Base-by-base conservation (phyloP, 2,113 vertebrate species). In the Ceyx cyanopectus region DNA sequence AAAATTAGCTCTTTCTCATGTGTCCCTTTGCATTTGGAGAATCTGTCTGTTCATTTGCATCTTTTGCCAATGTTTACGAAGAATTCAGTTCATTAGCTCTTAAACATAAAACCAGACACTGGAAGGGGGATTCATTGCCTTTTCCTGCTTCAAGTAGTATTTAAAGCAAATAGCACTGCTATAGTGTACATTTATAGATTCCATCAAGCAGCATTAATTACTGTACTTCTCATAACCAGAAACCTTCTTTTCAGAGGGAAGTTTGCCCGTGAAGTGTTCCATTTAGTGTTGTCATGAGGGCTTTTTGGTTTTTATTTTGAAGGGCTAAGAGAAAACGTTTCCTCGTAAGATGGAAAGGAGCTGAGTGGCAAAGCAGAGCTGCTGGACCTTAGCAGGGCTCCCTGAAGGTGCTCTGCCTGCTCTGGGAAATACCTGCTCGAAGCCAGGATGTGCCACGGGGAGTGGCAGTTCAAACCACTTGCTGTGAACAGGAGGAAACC, bases 1-100 rank as follows among this genome's bases (percentile, higher is more conserved):
- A 97, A 98, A 98, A 98, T 98, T 97, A 97, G 97, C 97, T 97
- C 93, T 97, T 97, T 97, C 97, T 98, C 96, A 86, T 86, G 89
- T 97, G 96, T 95, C 97, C 97, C 93, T 97, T 98, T 97, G 96
- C 96, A 92, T 97, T 97, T 95, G 93, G 96, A 96, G 92, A 89
- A 97, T 97, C 95, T 97, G 75, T 92, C 95, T 93, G 95, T 97
- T 97, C 97, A 96, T 97, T 96, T 97, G 97, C 97, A 95, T 97
- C 97, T 97, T 97, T 97, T 97, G 94, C 96, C 96, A 97, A 89
- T 97, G 97, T 98, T 98, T 97, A 98, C 93, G 66, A 93, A 97
- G 97, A 98, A 97, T 97, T 93, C 96, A 96, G 97, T 97, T 98
- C 97, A 96, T 98, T 97, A 97, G 97, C 97, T 97, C 97, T 97